Conservation (phyloP, 2,888 invertebrate genomes). For the Bimastos eiseni region DNA sequence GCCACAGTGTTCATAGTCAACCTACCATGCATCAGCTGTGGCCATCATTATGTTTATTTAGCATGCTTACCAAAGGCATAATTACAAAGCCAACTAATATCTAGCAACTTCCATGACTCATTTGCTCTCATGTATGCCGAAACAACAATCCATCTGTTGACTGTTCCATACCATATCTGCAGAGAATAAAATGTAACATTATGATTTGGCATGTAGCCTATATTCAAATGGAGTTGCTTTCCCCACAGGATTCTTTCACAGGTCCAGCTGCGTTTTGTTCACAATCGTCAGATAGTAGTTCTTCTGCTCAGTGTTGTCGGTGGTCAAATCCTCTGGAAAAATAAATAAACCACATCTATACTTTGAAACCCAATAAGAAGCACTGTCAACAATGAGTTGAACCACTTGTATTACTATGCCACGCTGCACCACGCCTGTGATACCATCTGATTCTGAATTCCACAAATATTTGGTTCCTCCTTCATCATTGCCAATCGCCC, state of each 20-base stretch:
- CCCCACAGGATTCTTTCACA: not conserved
- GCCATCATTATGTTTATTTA: not conserved
- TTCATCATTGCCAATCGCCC: too few species aligned
- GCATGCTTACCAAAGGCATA: not conserved
- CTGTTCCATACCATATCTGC: not conserved
- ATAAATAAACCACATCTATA: too few species aligned
- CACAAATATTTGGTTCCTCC: too few species aligned
- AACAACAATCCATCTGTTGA: not conserved
- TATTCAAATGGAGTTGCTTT: not conserved
- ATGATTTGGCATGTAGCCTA: not conserved
- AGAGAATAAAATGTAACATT: not conserved
- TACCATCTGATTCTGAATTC: too few species aligned
- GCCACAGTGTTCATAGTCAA: too few species aligned
- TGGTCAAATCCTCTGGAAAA: not conserved
- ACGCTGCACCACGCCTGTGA: too few species aligned
- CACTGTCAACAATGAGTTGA: not conserved
- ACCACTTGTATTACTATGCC: too few species aligned
- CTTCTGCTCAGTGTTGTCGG: not conserved
- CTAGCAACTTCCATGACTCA: not conserved
- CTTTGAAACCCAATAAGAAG: not conserved
- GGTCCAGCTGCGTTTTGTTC: not conserved
- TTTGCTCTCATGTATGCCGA: not conserved
- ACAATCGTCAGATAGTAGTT: not conserved
- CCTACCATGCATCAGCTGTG: not conserved
- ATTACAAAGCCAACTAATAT: not conserved